Evolutionary conservation across 2,888 invertebrate genomes (phyloP), one percentile per base, ranked within the genome.

Genomic region (Tenthredo livida): DNA sequence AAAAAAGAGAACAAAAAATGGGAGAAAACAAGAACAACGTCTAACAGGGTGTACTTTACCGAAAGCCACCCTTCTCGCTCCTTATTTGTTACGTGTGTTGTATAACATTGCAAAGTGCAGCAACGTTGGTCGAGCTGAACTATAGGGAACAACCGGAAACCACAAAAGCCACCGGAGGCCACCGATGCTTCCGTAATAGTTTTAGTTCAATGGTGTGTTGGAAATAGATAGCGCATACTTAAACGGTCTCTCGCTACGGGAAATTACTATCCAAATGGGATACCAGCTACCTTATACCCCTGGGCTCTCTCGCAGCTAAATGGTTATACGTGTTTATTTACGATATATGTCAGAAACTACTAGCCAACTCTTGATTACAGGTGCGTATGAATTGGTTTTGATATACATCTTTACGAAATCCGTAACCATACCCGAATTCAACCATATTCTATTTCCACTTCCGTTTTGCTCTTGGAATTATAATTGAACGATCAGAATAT

Each of bases 251-350:
- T 47, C n/a, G n/a, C 65, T 21, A 47, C 47, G 83, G 83, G 67
- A 83, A 83, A 83, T 83, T 83, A 83, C 83, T 83, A 83, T 83
- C 83, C 83, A 70, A 83, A 83, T 83, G 50, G 83, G 70, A 83
- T 29, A 50, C 21, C 65, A 37, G 43, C 25, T 17, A 25, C 15
- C 15, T n/a, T n/a, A n/a, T n/a, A n/a, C 10, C 40, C 37, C 10
- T 17, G 7, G 33, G 15, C 37, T 37, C 37, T 37, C 50, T 83
- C 67, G 47, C 40, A 83, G 83, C 47, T 25, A 67, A 83, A 83
- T 47, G 83, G 83, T 70, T 67, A 25, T 47, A 50, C 67, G 67
- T 25, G 47, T 83, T 83, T 67, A 67, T 83, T 83, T 83, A 83
- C 83, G 83, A 67, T 47, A 67, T 70, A 47, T 47, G 37, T 40